Evolutionary conservation across 2,113 vertebrate genomes (phyloP).

Genomic region (Spea multiplicata): DNA sequence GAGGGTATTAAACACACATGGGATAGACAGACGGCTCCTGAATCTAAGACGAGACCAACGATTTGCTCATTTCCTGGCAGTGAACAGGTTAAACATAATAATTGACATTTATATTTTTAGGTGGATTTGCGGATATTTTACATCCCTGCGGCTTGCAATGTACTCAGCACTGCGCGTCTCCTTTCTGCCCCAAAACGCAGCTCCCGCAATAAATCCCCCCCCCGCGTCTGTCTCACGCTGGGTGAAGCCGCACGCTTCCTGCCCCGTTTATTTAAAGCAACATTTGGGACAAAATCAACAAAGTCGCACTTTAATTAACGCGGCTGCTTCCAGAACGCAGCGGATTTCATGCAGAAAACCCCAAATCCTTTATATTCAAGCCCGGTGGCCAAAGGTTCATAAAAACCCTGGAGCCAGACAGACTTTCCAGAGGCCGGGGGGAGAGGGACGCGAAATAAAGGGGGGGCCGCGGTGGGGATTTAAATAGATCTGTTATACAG

Average conservation of each 20-base stretch:
- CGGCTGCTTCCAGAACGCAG: not conserved
- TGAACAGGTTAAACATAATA: no score
- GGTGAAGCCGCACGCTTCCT: slow-evolving; percentile 52
- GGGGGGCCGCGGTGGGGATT: no score
- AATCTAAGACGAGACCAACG: no score
- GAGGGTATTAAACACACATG: no score
- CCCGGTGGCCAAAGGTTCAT: not conserved
- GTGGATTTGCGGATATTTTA: no score
- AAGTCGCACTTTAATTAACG: slow-evolving; percentile 35
- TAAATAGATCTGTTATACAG: no score
- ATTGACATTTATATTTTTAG: no score
- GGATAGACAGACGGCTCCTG: no score
- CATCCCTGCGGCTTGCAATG: not conserved
- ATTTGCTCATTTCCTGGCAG: no score
- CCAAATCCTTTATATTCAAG: not conserved
- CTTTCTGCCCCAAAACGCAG: slow-evolving; percentile 48
- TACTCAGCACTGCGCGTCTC: slow-evolving; percentile 52
- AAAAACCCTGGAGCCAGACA: not conserved
- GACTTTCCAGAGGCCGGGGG: not conserved
- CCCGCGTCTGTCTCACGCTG: slow-evolving; percentile 48
- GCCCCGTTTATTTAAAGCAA: slow-evolving; percentile 53
- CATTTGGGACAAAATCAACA: not conserved
- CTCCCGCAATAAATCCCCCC: slow-evolving; percentile 57
- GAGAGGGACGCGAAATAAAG: no score
- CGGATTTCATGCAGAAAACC: not conserved